A percentile compares a stretch with the other conserved stretches of the same genome.
phyloP scores from a whole-genome alignment of 2,888 invertebrate genomes.

The Pachycephus smyrnensis region DNA sequence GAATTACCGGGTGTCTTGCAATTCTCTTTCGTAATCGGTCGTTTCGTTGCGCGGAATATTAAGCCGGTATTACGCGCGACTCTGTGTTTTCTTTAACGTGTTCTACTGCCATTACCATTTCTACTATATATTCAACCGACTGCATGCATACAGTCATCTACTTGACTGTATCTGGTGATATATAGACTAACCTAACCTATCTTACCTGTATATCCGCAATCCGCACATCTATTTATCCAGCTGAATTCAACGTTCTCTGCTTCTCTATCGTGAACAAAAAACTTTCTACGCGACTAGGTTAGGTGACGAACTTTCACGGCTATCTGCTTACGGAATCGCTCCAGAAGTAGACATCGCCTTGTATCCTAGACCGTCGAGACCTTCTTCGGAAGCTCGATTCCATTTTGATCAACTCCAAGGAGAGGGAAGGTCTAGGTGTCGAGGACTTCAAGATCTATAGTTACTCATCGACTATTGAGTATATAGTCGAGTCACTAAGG shows the following conservation, averaged over 20 bases:
- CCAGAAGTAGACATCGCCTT: conserved; percentile 20
- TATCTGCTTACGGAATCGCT: conserved; percentile 34
- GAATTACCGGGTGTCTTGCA: conserved; percentile 47
- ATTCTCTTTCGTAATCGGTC: conserved; percentile 46
- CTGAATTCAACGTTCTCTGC: not conserved
- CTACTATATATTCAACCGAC: not conserved
- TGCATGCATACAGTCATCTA: not conserved
- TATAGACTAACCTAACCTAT: not conserved
- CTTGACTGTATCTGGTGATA: not conserved
- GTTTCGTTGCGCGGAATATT: conserved; percentile 49
- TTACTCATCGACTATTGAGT: not conserved
- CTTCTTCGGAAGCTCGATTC: not conserved
- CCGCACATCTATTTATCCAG: not conserved
- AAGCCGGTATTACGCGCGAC: conserved; percentile 44
- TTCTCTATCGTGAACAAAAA: conserved; percentile 22
- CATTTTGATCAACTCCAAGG: not conserved
- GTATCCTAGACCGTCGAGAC: not conserved
- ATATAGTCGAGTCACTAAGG: not conserved
- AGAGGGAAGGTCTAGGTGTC: not conserved
- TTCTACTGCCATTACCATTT: not conserved
- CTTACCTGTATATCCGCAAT: not conserved
- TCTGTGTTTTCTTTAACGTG: conserved; percentile 10
- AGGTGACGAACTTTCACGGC: conserved; percentile 46
- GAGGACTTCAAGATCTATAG: not conserved
- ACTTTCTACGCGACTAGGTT: conserved; percentile 41